These are phyloP conservation scores for Astatoreochromis straeleni DNA, from an alignment of 2,113 vertebrate species.

Conservation along the genomic window DNA sequence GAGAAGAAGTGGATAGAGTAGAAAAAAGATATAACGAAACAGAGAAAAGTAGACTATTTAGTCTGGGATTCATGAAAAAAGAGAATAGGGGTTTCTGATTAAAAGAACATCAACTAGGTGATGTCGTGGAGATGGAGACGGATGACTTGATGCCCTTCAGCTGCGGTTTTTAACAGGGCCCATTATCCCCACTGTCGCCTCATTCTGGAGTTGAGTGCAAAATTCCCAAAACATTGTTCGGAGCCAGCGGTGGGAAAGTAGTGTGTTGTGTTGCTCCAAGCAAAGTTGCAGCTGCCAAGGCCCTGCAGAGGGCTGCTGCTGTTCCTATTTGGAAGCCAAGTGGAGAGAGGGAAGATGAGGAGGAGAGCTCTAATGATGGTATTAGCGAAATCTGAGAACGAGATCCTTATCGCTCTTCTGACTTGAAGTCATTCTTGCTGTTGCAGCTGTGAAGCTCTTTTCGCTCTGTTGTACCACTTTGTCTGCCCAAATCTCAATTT, in stretches of 20 bases:
- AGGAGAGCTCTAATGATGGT: conserved; percentile 32
- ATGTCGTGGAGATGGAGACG: conserved; percentile 24
- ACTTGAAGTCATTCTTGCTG: not conserved
- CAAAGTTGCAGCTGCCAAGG: conserved; percentile 47
- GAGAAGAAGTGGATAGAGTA: not conserved
- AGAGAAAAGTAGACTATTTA: not conserved
- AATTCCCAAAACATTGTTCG: conserved; percentile 35
- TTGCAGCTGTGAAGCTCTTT: conserved; percentile 26
- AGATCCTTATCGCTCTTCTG: conserved; percentile 3
- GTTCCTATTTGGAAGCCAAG: conserved; percentile 4
- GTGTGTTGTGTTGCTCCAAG: conserved; percentile 17
- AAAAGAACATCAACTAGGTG: conserved; percentile 1
- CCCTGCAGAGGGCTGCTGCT: conserved; percentile 24
- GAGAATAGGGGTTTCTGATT: not conserved
- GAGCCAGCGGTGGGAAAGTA: conserved; percentile 53
- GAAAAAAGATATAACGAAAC: not conserved
- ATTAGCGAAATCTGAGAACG: conserved; percentile 40
- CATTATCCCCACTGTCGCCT: conserved; percentile 44
- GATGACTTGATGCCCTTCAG: conserved; percentile 35
- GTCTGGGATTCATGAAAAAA: not conserved
- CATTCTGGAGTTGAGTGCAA: conserved; percentile 31
- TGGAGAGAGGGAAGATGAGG: not conserved
- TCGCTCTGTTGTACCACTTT: not conserved
- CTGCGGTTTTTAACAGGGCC: conserved; percentile 49
- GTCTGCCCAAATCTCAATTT: not conserved